These are phyloP conservation scores for Torymus aiolomorphi DNA, from an alignment of 2,888 invertebrate species.

Conservation along the genomic window DNA sequence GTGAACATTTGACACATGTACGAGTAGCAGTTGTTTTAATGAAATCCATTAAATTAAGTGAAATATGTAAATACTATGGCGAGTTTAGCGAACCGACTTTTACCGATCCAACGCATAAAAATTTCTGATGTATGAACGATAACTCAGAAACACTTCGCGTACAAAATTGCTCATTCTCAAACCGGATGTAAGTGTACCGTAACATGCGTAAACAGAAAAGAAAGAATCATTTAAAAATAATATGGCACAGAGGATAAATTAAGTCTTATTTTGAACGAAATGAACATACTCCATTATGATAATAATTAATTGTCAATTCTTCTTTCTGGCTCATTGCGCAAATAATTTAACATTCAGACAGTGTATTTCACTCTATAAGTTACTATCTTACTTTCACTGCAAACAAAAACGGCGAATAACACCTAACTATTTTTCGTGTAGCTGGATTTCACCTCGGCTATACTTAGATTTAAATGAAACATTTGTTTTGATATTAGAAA, in stretches of 20 bases:
- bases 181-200: conserved; percentile 44
- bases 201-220: conserved; percentile 28
- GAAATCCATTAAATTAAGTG: conserved; percentile 22
- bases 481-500: no score
- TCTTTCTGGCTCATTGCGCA: no score
- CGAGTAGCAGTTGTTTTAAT: not conserved
- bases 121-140: not conserved
- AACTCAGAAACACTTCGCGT: conserved; percentile 6
- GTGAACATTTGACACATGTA: conserved; percentile 14
- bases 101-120: not conserved
- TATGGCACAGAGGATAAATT: not conserved
- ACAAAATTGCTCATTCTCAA: conserved; percentile 38
- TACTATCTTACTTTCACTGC: no score
- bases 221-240: conserved; percentile 1
- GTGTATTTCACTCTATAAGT: no score
- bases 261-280: not conserved
- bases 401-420: no score
- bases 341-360: no score
- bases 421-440: no score
- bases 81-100: not conserved
- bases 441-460: no score
- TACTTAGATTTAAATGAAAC: no score
- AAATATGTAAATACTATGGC: not conserved
- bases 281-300: not conserved
- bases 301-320: no score